Evolutionary conservation across 2,888 invertebrate genomes (phyloP), one percentile per base, ranked within the genome.

Genomic region (Harpalus rufipes): DNA sequence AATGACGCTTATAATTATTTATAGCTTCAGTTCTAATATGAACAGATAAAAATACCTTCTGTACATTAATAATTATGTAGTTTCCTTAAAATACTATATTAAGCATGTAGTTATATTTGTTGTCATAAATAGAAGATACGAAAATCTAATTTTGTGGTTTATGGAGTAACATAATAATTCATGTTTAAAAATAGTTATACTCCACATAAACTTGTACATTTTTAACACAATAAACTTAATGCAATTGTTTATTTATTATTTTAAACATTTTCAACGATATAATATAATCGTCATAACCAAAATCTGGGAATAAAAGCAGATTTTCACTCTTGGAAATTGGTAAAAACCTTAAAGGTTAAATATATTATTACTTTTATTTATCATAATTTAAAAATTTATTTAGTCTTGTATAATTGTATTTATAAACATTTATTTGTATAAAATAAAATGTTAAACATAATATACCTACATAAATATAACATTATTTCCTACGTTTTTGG

Each of bases 1-100:
- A 74, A 74, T 74, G 72, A 74, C 72, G 44, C 12, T 74, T 51
- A 74, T 74, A 74, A 74, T 41, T 74, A 74, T 74, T 74, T 51
- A 74, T 74, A 16, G 72, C 51, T 74, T 10, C 72, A 74, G 44
- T 74, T 14, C 41, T 16, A 72, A 72, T 72, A 72, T 25, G 7
- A 10, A 25, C 25, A 72, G 72, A 74, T 74, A 74, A 74, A 44
- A 74, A 44, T 74, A 44, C 41, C 44, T 74, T 44, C 44, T 44
- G 8, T 12, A 51, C 68, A 32, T 68, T 68, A 68, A 68, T 68
- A 68, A 68, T 68, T 68, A 68, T 68, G 68, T 68, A 68, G n/a
- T 41, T 74, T 68, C 68, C 39, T 68, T 68, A 41, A 68, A 68
- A 65, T 65, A 65, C 10, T 25, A 32, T 65, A 68, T 68, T 68